Base-by-base conservation (phyloP, 2,113 vertebrate species). In the Sardina pilchardus region DNA sequence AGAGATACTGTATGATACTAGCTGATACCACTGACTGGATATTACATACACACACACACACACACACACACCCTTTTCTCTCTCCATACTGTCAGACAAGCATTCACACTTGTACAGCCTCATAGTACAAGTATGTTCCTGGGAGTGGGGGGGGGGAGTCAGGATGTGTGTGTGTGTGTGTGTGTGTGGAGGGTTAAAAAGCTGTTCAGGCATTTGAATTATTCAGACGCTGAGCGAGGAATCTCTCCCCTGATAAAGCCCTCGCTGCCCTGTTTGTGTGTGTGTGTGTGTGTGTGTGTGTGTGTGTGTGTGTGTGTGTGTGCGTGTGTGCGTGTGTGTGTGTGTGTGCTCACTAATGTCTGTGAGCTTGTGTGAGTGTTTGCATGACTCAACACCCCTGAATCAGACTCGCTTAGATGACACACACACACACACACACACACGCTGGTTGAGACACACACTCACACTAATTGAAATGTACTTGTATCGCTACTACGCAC, bases 401-500 rank as follows among this genome's bases (percentile, higher is more conserved):
- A 26, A 24, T 26, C 59, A 81, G 34, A 83, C 85, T 47, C 87
- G 44, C n/a, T 84, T 82, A 83, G 83, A 86, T 88, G 85, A 88
- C 83, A 87, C 85, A 86, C 50, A 89, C 82, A 82, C 85, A 87
- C n/a, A 67, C 63, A 67, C 53, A 56, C 7, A 56, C 53, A 56
- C 53, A 56, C 53, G 17, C 53, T 16, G 0, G 4, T 16, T 1
- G 10, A 56, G 10, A 56, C 53, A 56, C 53, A 8, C 82, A 50
- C 56, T 63, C 80, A 83, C 30, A 84, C 85, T 59, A 82, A 85
- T 89, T 91, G 88, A 90, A 89, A 92, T 85, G 81, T 85, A 91
- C 88, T 90, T 86, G 88, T 90, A 88, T 90, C 90, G 90, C 83
- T 87, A 87, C 56, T n/a, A 88, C 83, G 85, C 85, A 86, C 50